Base-by-base conservation (phyloP, 1,140 invertebrate species). In the Orchestia grillus region DNA sequence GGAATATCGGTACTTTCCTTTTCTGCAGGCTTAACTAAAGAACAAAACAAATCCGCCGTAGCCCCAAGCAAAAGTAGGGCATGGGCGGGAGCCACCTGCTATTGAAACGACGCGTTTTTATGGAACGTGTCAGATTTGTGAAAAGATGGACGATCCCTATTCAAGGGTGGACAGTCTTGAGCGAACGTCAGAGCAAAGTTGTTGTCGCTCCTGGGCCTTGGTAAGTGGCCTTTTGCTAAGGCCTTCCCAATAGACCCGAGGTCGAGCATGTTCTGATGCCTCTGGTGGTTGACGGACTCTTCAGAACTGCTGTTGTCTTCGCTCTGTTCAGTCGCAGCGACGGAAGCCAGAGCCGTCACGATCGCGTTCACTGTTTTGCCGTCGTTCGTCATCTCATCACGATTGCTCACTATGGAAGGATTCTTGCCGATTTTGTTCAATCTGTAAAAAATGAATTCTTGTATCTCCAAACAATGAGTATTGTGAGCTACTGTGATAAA, bases 371-470 rank as follows among this genome's bases (percentile, higher is more conserved):
- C 99, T 91, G 98, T 98, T 97, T 99, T 99, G 97, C 98, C 98
- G 97, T 99, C 98, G 44, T 97, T 98, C 97, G 99, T 98, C 91
- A 97, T 97, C 97, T 99, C 98, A 97, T 99, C 99, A 95, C 99
- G 98, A 97, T 99, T 99, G 96, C 98, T 98, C 96, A 99, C 99
- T 97, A 99, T 98, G 97, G 99, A 99, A 92, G 99, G 99, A 98
- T 99, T 99, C 98, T 99, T 99, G 95, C 99, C 99, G 97, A 99
- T 99, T 98, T 99, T 99, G 98, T 99, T 99, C 97, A 99, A 98
- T 98, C 99, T 98, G 97, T n/a, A 36, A 87, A n/a, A 53, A 42
- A 96, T 42, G 19, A 45, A 87, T 44, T 8, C n/a, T 6, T 42
- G 11, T 42, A 90, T 90, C 42, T 16, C 88, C 41, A 8, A 90